Conservation (phyloP, 2,113 vertebrate genomes). For the Pantherophis guttatus region DNA sequence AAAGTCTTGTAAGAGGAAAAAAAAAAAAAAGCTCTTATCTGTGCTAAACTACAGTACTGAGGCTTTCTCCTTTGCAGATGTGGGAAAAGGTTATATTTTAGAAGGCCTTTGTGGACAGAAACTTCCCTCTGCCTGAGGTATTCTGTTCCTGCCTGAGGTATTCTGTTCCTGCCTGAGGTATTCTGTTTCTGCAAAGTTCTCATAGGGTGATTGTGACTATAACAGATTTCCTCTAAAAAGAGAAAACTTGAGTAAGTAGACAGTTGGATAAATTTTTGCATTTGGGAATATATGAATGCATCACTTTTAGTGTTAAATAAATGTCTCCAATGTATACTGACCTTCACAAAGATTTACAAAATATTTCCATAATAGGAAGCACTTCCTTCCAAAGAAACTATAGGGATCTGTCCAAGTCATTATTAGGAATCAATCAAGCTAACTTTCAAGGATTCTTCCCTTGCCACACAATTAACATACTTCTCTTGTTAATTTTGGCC, state of each 20-base stretch:
- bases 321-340: neutral
- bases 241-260: neutral
- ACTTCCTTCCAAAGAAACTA: neutral
- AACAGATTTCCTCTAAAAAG: neutral
- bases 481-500: neutral
- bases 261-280: neutral
- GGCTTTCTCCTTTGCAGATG: neutral
- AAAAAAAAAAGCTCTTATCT: neutral
- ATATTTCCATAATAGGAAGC: neutral
- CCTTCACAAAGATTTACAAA: conserved; percentile 18
- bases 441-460: neutral
- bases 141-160: neutral
- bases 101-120: neutral
- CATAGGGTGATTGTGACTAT: neutral
- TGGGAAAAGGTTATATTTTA: neutral
- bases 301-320: neutral
- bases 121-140: neutral
- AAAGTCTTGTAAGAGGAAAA: neutral
- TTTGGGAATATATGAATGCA: neutral
- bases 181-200: neutral
- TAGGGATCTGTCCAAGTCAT: neutral
- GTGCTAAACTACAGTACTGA: neutral
- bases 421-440: neutral
- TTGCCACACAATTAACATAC: neutral
- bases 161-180: neutral